phyloP scores from a whole-genome alignment of 35 echinoderm and acorn worm species.

The Amphiura filiformis region DNA sequence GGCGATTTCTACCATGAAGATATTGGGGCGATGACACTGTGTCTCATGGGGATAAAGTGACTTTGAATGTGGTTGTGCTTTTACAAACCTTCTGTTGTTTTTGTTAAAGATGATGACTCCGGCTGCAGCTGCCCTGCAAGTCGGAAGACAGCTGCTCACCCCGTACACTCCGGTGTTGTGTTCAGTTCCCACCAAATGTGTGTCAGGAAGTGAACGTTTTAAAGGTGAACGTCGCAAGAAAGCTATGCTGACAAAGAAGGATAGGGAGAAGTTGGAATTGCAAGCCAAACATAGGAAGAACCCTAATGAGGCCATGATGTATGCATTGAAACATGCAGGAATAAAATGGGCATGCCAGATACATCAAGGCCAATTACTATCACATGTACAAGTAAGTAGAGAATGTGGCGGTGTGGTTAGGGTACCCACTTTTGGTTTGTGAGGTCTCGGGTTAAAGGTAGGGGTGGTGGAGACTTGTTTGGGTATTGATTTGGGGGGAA shows the following conservation, averaged over 20 bases:
- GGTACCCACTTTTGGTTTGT: background rate
- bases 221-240: slow-evolving; percentile 36
- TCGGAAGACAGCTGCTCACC: background rate
- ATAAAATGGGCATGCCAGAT: slow-evolving; percentile 59
- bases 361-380: slow-evolving; percentile 75
- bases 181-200: background rate
- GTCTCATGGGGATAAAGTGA: too few species aligned
- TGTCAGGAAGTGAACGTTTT: background rate
- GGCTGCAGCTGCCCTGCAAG: too few species aligned
- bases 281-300: slow-evolving; percentile 70
- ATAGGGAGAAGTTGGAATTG: slow-evolving; percentile 51
- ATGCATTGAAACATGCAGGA: slow-evolving; percentile 65
- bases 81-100: too few species aligned
- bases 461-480: too few species aligned
- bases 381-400: slow-evolving; percentile 72
- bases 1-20: too few species aligned
- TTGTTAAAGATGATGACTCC: too few species aligned
- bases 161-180: background rate
- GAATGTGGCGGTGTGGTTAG: background rate
- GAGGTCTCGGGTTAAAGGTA: too few species aligned
- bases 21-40: too few species aligned
- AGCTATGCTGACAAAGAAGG: slow-evolving; percentile 42
- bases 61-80: too few species aligned
- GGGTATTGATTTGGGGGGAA: too few species aligned
- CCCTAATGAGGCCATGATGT: slow-evolving; percentile 48